A percentile compares a stretch with the other conserved stretches of the same genome.
Evolutionary conservation across 1,140 invertebrate genomes (phyloP).

Genomic region (Macrobrachium nipponense): DNA sequence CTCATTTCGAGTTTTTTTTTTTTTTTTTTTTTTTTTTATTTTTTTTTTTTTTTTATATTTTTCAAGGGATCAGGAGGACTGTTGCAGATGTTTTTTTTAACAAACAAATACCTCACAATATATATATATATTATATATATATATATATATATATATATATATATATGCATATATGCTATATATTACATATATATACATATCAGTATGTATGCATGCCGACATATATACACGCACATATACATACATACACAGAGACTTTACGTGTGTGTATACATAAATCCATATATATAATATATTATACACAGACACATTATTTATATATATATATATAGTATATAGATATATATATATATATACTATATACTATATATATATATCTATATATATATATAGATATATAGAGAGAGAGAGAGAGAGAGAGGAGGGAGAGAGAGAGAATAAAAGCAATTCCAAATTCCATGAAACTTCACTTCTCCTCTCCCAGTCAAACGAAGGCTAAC

Average conservation of each 20-base stretch:
- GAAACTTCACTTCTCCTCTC: no score
- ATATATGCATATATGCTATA: not conserved
- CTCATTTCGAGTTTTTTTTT: no score
- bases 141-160: not conserved
- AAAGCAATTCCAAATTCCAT: no score
- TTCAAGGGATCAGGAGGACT: no score
- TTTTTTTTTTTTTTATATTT: no score
- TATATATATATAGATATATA: not conserved
- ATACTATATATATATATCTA: conserved; percentile 1
- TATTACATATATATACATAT: not conserved
- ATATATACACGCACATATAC: not conserved
- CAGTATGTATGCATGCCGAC: not conserved
- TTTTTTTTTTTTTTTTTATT: no score
- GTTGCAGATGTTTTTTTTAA: no score
- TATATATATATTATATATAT: not conserved
- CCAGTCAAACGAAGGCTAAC: no score
- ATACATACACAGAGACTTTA: not conserved
- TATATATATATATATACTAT: not conserved
- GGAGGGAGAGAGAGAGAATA: no score
- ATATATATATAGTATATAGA: not conserved
- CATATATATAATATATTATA: not conserved
- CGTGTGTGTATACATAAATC: not conserved
- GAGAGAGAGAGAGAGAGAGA: no score
- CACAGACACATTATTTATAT: not conserved
- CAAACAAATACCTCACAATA: not conserved